Conservation (phyloP, 2,113 vertebrate genomes). For the Montifringilla adamsi region DNA sequence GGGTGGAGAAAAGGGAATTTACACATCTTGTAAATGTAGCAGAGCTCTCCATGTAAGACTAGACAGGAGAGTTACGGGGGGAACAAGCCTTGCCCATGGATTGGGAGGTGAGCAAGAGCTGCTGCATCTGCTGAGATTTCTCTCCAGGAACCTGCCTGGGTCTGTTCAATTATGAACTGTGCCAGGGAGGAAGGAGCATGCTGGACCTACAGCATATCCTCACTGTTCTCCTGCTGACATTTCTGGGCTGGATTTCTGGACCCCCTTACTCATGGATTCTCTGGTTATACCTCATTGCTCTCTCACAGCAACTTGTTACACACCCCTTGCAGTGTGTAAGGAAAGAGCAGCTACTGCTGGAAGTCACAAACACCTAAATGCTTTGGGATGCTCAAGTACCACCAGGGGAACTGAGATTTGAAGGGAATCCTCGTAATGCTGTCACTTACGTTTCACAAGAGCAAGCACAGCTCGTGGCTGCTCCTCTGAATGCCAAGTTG, state of each 20-base stretch:
- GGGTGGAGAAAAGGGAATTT: neutral
- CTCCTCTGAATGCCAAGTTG: neutral
- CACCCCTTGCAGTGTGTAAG: neutral
- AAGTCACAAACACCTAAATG: neutral
- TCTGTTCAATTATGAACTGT: neutral
- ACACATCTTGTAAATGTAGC: neutral
- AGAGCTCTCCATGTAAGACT: neutral
- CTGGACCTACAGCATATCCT: neutral
- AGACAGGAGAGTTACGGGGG: neutral
- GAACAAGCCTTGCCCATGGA: neutral
- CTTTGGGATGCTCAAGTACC: neutral
- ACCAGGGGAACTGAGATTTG: neutral
- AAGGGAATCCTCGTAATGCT: neutral
- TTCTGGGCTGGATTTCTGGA: neutral
- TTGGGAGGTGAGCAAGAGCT: neutral
- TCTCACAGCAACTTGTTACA: neutral
- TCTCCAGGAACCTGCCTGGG: fast-evolving
- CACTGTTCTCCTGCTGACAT: neutral
- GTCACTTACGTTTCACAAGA: fast-evolving
- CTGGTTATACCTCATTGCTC: neutral
- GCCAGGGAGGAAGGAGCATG: neutral
- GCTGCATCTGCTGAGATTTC: neutral
- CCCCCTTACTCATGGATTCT: neutral
- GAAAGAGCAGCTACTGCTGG: neutral
- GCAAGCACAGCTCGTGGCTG: neutral